phyloP scores from a whole-genome alignment of 2,888 invertebrate genomes.

The Camponotus fellah region DNA sequence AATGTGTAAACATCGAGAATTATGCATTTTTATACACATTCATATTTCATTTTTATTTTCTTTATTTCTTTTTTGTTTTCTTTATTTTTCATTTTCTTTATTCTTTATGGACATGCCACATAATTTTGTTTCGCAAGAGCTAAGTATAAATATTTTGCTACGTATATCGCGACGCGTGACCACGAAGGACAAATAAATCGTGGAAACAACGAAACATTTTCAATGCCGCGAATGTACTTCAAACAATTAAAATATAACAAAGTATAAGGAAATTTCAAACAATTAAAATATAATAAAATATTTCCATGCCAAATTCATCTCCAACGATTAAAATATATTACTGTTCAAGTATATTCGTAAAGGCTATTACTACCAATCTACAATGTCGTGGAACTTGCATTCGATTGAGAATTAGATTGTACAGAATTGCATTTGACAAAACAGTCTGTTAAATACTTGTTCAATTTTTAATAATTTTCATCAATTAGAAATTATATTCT shows the following conservation, averaged over 20 bases:
- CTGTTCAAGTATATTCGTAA: not conserved
- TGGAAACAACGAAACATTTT: not conserved
- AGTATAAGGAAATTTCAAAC: no score
- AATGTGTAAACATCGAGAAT: not conserved
- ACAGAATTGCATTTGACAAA: not conserved
- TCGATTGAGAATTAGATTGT: no score
- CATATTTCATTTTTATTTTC: not conserved
- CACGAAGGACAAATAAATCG: not conserved
- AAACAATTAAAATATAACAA: not conserved
- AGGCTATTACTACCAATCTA: not conserved
- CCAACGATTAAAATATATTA: not conserved
- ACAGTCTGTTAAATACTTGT: not conserved
- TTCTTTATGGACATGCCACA: not conserved
- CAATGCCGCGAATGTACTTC: not conserved
- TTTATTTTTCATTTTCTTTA: not conserved
- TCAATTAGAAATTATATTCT: not conserved
- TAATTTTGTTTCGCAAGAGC: not conserved
- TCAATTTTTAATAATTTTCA: not conserved
- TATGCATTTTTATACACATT: not conserved
- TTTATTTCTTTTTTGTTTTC: not conserved
- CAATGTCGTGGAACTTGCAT: not conserved
- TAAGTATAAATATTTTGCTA: conserved; percentile 8
- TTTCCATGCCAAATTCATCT: not conserved
- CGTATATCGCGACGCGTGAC: not conserved
- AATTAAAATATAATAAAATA: not conserved